Base-by-base conservation (phyloP, 2,888 invertebrate genomes). In the Microchrysa polita region DNA sequence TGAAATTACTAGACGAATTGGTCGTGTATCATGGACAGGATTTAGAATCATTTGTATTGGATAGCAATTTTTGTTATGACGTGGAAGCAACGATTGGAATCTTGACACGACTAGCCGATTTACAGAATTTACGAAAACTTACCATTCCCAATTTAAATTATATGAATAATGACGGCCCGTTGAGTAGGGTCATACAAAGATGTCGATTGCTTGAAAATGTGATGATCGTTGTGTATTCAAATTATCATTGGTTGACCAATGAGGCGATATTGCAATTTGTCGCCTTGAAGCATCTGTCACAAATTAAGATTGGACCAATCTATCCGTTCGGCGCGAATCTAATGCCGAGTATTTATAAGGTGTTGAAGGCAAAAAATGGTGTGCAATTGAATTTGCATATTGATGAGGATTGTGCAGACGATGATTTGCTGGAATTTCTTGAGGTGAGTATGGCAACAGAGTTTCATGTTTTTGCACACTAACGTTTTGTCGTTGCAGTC, bases 361-460 rank as follows among this genome's bases (percentile, higher is more conserved):
- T 65, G 7, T n/a, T 65, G 23, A 65, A 65, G n/a, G 22, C 22
- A 12, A 65, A 65, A 16, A 48, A 44, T 22, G 22, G 34, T 5
- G 65, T 48, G 1, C 48, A 65, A 44, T 48, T 65, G 48, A 65
- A 65, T 48, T 9, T 65, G 1, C 44, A 65, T 48, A 20, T 65
- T 22, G 34, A 44, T 42, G 65, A 65, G 34, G 34, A 20, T 20
- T 18, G 65, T 20, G 42, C 44, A 1, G 65, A 65, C 14, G 65
- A 65, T 65, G 65, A 65, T 22, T 14, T 65, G 34, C 18, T 65
- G 1, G 48, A 65, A 22, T 20, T 48, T 22, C 14, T 65, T 5
- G 65, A 65, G 16, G 65, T 65, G 20, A 65, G 60, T 60, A 48
- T 48, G 48, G n/a, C n/a, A n/a, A n/a, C n/a, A n/a, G n/a, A n/a